These are phyloP conservation scores for Apocheima hispidaria DNA, from an alignment of 2,888 invertebrate species.

Conservation along the genomic window DNA sequence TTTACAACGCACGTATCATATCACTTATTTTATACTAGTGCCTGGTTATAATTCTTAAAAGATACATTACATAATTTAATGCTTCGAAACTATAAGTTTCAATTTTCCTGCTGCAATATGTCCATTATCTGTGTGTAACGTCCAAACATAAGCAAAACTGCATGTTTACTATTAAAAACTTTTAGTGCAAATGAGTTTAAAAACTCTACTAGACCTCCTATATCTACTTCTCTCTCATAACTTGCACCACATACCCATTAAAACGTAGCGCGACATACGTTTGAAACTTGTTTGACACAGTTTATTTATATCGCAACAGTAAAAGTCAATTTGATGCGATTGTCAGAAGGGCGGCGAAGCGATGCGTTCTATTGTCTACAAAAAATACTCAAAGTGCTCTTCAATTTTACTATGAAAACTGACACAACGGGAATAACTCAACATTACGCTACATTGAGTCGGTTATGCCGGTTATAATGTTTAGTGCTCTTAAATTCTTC, in stretches of 20 bases:
- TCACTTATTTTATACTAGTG: too few relatives aligned
- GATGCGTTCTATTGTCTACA: conserved; percentile 20
- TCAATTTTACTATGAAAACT: background rate
- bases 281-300: conserved; percentile 60
- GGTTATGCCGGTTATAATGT: too few relatives aligned
- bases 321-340: conserved; percentile 65
- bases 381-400: background rate
- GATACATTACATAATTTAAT: too few relatives aligned
- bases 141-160: background rate
- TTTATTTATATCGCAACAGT: conserved; percentile 65
- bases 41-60: too few relatives aligned
- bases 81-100: background rate
- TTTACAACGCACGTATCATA: too few relatives aligned
- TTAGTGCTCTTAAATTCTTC: too few relatives aligned
- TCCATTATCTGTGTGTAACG: too few relatives aligned
- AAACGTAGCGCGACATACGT: conserved; percentile 50
- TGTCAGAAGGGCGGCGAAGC: conserved; percentile 40
- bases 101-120: background rate
- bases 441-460: too few relatives aligned
- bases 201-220: too few relatives aligned
- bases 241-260: conserved; percentile 21
- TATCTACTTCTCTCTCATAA: conserved; percentile 1
- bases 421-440: too few relatives aligned
- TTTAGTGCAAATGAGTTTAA: too few relatives aligned
- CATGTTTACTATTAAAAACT: background rate